These are phyloP conservation scores for Protobothrops flavoviridis DNA, from an alignment of 2,113 vertebrate genomes.

Conservation along the genomic window DNA sequence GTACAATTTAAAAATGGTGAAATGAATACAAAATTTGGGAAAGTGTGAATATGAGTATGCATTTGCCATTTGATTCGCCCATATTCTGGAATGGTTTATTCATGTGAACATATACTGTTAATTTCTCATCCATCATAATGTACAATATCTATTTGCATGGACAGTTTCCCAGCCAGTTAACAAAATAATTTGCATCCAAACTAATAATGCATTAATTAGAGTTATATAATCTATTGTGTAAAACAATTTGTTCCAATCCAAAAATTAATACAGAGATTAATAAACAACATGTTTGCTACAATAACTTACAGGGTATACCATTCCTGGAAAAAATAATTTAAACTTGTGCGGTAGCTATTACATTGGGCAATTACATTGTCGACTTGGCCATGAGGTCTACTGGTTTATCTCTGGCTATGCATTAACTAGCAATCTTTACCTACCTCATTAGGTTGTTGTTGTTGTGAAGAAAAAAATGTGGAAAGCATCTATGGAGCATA, in stretches of 20 bases:
- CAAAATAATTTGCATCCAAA: neutral
- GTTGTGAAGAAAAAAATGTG: neutral
- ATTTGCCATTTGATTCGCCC: neutral
- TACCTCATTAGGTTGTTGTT: neutral
- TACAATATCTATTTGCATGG: neutral
- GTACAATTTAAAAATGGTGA: neutral
- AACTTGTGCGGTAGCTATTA: neutral
- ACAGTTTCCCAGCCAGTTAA: neutral
- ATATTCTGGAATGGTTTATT: neutral
- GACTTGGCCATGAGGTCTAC: neutral
- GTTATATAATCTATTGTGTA: neutral
- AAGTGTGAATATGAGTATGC: neutral
- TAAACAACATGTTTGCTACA: neutral
- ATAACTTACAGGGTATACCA: neutral
- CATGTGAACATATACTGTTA: neutral
- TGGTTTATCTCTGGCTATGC: neutral
- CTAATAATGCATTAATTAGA: neutral
- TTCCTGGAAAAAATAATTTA: neutral
- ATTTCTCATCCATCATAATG: neutral
- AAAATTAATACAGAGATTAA: neutral
- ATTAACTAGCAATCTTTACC: neutral
- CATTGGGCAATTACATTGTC: neutral
- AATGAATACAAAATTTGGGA: neutral
- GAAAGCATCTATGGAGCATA: neutral
- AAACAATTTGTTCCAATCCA: neutral